phyloP scores from a whole-genome alignment of 2,113 vertebrate genomes.

The Arothron firmamentum region DNA sequence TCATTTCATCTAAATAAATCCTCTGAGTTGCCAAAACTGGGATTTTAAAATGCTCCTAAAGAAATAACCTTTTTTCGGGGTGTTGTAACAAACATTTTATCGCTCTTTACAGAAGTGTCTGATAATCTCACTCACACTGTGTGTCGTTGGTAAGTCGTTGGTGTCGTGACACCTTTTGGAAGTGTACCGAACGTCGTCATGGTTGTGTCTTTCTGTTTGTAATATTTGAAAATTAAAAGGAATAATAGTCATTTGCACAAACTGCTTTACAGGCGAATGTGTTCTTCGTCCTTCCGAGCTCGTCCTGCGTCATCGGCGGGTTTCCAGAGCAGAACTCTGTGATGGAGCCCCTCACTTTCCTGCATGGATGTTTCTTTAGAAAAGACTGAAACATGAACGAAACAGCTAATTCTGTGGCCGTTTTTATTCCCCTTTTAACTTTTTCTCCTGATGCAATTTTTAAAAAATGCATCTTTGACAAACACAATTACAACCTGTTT shows the following conservation, averaged over 20 bases:
- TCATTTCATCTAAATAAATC: no score
- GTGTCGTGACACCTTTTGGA: constrained; percentile 23
- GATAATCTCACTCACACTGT: constrained; percentile 5
- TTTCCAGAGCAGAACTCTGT: no score
- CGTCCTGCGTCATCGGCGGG: no score
- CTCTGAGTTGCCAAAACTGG: no score
- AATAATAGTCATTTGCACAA: neutral
- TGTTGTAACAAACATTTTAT: neutral
- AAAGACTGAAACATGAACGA: no score
- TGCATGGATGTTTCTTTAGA: no score
- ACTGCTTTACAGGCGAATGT: neutral
- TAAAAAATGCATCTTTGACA: no score
- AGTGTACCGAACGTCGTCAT: constrained; percentile 30
- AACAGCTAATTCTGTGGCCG: no score
- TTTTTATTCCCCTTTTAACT: neutral
- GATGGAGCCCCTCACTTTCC: no score
- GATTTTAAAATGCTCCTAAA: no score
- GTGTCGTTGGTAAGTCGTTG: constrained; percentile 19
- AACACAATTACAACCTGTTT: no score
- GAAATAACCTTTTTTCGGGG: no score
- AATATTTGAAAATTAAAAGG: constrained; percentile 50
- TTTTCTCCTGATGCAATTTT: neutral
- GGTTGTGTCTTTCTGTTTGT: constrained; percentile 43
- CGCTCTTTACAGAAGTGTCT: neutral
- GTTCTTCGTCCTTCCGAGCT: neutral